A percentile compares a stretch with the other conserved stretches of the same genome.
Conservation (phyloP, 1,140 invertebrate genomes). For the Drosophila sturtevanti region DNA sequence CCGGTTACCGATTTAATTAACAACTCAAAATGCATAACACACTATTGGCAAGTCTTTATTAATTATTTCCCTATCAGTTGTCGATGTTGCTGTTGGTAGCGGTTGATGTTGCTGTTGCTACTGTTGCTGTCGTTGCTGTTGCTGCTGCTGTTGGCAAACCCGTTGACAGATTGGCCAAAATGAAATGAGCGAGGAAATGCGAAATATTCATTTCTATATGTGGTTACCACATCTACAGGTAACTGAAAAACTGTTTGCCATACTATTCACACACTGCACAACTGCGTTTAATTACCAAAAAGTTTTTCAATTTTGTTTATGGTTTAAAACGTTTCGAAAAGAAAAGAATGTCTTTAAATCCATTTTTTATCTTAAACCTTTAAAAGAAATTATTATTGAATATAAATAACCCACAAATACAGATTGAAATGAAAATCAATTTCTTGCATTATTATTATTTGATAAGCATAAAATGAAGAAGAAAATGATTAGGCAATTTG, state of each 20-base stretch:
- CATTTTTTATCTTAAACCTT: too few relatives aligned
- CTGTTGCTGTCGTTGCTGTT: slow-evolving; percentile 13
- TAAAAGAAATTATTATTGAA: too few relatives aligned
- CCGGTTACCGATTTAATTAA: slow-evolving; percentile 40
- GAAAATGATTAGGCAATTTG: too few relatives aligned
- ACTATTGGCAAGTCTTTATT: slow-evolving; percentile 34
- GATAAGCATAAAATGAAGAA: too few relatives aligned
- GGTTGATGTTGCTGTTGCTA: neutral
- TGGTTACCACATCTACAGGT: neutral
- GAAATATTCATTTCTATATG: slow-evolving; percentile 1
- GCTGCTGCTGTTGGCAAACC: slow-evolving; percentile 28
- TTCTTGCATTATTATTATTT: too few relatives aligned
- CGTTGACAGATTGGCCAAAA: slow-evolving; percentile 48
- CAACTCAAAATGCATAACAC: slow-evolving; percentile 42
- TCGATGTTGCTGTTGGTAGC: neutral
- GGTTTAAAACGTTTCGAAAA: too few relatives aligned
- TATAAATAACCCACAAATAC: too few relatives aligned
- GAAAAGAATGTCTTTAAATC: too few relatives aligned
- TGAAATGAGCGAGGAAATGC: neutral
- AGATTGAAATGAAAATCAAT: too few relatives aligned
- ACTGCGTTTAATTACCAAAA: neutral
- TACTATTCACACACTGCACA: neutral
- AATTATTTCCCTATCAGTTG: slow-evolving; percentile 68
- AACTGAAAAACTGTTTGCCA: neutral
- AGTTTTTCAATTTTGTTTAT: slow-evolving; percentile 1